Evolutionary conservation across 2,888 invertebrate genomes (phyloP), one percentile per base, ranked within the genome.

Genomic region (Acholoe squamosa): DNA sequence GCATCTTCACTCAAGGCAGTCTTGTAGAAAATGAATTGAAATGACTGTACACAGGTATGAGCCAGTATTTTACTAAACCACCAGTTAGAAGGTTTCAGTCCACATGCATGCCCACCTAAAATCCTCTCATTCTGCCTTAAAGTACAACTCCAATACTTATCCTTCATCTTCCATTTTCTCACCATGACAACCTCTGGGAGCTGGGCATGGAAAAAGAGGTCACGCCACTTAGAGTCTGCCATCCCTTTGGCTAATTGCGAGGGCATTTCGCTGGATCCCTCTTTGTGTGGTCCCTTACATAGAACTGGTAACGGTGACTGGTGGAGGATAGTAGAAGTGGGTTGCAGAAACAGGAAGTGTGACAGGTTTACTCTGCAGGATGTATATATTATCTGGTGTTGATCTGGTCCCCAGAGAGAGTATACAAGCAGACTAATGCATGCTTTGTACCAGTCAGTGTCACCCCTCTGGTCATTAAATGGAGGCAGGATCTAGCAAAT

Each of bases 301-400:
- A 71, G 19, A 28, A 25, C 14, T 25, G 28, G 12, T 16, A 28
- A 25, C 28, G 25, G 71, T 25, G 31, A 71, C 71, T 28, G 28
- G 71, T 28, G 71, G 25, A 71, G 28, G 71, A 61, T n/a, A 71
- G 28, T 28, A 28, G 71, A 71, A 71, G 71, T 71, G 71, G 71
- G 71, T 14, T 71, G 25, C 14, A 28, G 31, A 28, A 3, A 22
- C 71, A 25, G 71, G 71, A 71, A 28, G 71, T 25, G 14, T 25
- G 25, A 28, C 19, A n/a, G 19, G 71, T n/a, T 25, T 19, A 28
- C n/a, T 14, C 5, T 61, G 5, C 43, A 3, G 43, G 71, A 71
- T 28, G 71, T 71, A n/a, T 25, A 71, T 71, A 71, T 71, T 5
- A 28, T 3, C 71, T 19, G 71, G 71, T 5, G 28, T 61, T 61